Percentiles rank a stretch among this genome's conserved stretches.
These are phyloP conservation scores for Sacculina carcini DNA, from an alignment of 2,888 invertebrate species.

Conservation along the genomic window DNA sequence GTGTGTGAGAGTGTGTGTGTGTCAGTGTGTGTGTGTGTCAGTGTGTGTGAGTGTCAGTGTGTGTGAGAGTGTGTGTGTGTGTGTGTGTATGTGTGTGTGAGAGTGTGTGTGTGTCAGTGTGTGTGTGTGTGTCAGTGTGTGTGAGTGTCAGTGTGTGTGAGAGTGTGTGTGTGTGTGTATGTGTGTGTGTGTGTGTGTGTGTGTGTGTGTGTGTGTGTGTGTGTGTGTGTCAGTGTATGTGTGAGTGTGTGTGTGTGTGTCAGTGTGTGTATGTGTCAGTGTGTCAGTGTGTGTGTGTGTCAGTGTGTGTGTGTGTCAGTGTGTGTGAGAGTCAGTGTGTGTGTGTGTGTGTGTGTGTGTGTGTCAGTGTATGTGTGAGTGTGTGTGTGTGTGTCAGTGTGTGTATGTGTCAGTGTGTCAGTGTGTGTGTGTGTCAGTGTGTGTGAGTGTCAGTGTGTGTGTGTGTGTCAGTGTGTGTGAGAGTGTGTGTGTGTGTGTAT, in stretches of 20 bases:
- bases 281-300: neutral
- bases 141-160: conserved; percentile 4
- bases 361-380: no score
- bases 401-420: neutral
- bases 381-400: neutral
- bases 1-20: neutral
- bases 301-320: neutral
- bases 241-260: neutral
- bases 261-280: neutral
- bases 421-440: neutral
- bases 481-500: neutral
- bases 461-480: neutral
- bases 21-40: neutral
- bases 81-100: neutral
- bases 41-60: neutral
- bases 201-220: neutral
- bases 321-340: neutral
- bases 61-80: neutral
- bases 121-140: neutral
- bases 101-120: neutral
- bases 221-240: neutral
- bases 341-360: neutral
- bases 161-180: neutral
- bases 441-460: neutral
- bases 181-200: neutral